Evolutionary conservation across 53 echinoderm and acorn worm species (phyloP), one percentile per base, ranked within the genome.

Genomic region (Crossaster papposus): DNA sequence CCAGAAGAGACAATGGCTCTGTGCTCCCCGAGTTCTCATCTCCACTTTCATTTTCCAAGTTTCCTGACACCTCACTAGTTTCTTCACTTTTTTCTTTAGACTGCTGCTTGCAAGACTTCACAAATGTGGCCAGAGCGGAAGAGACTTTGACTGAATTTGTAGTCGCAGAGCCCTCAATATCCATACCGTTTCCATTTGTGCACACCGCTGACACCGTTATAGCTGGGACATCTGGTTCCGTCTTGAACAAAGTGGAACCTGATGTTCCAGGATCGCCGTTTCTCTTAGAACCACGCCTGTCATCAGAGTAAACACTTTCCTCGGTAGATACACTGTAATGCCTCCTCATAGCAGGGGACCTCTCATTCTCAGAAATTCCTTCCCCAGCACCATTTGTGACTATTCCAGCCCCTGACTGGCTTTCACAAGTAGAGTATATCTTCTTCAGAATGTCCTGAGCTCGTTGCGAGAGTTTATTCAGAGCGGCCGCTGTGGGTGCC

Each of bases 361-460:
- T 13, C 18, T 55, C 58, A 7, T 32, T 51, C n/a, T 44, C 36
- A 23, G 79, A 30, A 0, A 3, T 51, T 23, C 36, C 35, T 29
- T n/a, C 1, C 6, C 14, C 13, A 17, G 12, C 64, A 15, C 81
- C 81, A 58, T 81, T 53, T 70, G 70, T 22, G 32, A 72, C 17
- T 24, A 28, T 74, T 53, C 37, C 73, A 6, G 54, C 4, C 29
- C 82, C 36, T 9, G 34, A 36, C 44, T 73, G 54, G 17, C 23
- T 73, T 58, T 85, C 89, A 54, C 36, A 92, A 14, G 86, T 63
- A 30, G 94, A 81, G 82, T 97, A 95, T 44, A 95, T 91, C 80
- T 94, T 95, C 73, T 92, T 95, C 34, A 96, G 63, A 78, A 96
- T 96, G 32, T 96, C 97, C 71, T 97, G 97, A 20, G 97, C 95